Evolutionary conservation across 2,888 invertebrate species (phyloP).

Genomic region (Andrena minutula): DNA sequence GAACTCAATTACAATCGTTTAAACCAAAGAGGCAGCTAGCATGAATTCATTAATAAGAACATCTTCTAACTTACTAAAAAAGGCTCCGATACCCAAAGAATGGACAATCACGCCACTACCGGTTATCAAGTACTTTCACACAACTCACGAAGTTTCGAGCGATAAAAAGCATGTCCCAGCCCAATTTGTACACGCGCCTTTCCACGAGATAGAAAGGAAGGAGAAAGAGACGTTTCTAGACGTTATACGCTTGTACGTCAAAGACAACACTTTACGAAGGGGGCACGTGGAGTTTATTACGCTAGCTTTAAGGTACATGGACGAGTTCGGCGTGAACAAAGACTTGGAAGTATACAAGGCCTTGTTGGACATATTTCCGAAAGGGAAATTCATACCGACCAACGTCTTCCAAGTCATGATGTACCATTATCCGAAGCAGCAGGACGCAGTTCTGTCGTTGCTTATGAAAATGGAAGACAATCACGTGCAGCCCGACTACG

Average conservation of each 20-base stretch:
- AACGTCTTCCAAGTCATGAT: slow-evolving; percentile 95
- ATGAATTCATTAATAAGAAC: slow-evolving; percentile 31
- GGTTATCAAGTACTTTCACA: slow-evolving; percentile 33
- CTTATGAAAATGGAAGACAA: slow-evolving; percentile 98
- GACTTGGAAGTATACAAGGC: slow-evolving; percentile 95
- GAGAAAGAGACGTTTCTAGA: slow-evolving; percentile 90
- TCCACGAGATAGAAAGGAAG: slow-evolving; percentile 86
- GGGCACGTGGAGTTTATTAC: slow-evolving; percentile 98
- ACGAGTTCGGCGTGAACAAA: slow-evolving; percentile 94
- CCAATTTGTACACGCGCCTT: slow-evolving; percentile 69
- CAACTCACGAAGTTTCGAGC: background rate
- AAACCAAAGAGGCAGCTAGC: background rate
- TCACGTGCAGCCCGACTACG: slow-evolving; percentile 95
- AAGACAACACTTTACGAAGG: slow-evolving; percentile 89
- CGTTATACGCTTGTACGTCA: slow-evolving; percentile 91
- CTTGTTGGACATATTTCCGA: slow-evolving; percentile 94
- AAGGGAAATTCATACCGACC: slow-evolving; percentile 93
- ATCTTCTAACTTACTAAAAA: background rate
- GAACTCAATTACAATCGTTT: background rate
- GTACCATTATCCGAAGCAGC: slow-evolving; percentile 98
- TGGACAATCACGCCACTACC: background rate
- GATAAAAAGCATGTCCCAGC: background rate
- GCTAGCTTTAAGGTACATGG: slow-evolving; percentile 94
- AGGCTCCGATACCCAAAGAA: background rate
- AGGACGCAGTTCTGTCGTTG: slow-evolving; percentile 96